Evolutionary conservation across 2,113 vertebrate species (phyloP), one percentile per base, ranked within the genome.

Genomic region (Pyrgilauda ruficollis): DNA sequence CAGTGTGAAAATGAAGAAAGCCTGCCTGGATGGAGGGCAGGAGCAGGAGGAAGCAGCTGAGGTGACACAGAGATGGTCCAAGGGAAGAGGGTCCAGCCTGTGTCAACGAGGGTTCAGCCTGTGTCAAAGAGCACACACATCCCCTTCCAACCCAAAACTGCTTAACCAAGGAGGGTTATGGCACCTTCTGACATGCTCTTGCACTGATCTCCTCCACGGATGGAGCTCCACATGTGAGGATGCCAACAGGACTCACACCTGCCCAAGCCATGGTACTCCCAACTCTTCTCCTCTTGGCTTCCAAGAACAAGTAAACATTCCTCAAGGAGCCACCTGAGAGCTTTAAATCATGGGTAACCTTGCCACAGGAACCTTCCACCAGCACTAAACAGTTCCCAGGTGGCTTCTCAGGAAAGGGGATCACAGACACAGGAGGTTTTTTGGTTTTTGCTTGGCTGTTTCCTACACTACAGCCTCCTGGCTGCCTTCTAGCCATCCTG

Each of bases 101-200:
- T 10, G 11, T 4, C 68, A 49, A 62, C 35, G 52, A 37, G 26
- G 17, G 22, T 39, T 56, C 56, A 1, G 1, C 3, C 0, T 2
- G 7, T 10, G 11, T 4, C 68, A 49, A 62, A 61, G 44, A 70
- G 28, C 23, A 1, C 30, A 41, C 13, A 23, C 28, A 30, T 11
- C 30, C 66, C 35, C 64, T 55, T 55, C 63, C 56, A 15, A 35
- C n/a, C 28, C 52, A 13, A 76, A 87, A 21, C 33, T 39, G 39
- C 63, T 70, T 9, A 19, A n/a, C 15, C 55, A 16, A 33, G 22
- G 27, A 90, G 33, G 22, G 23, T 44, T 49, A 19, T 2, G 72
- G 63, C 50, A 35, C 17, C 64, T 63, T 33, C 59, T 79, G 63
- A 62, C 58, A 17, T 26, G 53, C 33, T 31, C 94, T 15, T n/a